Conservation (phyloP, 92 coral and sea anemone species). For the Epizoanthus illoricatus region DNA sequence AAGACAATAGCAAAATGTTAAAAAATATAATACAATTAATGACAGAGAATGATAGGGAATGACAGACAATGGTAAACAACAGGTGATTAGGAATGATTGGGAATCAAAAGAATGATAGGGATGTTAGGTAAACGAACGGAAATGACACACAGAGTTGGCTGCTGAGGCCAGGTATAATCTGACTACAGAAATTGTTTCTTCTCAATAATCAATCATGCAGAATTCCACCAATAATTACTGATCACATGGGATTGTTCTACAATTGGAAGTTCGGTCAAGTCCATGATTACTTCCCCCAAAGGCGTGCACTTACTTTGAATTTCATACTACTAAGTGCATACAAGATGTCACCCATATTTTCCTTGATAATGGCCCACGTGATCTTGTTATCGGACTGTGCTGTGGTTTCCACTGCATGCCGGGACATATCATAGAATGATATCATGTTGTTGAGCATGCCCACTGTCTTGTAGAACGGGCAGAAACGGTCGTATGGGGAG, state of each 20-base stretch:
- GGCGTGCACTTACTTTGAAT: conserved; percentile 75
- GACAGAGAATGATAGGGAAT: too few relatives aligned
- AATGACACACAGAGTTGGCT: too few relatives aligned
- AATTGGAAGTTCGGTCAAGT: too few relatives aligned
- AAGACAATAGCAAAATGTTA: not conserved
- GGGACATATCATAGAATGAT: conserved; percentile 92
- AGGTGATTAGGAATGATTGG: too few relatives aligned
- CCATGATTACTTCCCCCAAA: not conserved
- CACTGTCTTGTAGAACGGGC: conserved; percentile 97
- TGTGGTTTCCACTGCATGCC: conserved; percentile 94
- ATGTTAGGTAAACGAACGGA: too few relatives aligned
- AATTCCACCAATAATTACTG: not conserved
- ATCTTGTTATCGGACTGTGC: conserved; percentile 98
- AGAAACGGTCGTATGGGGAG: conserved; percentile 93
- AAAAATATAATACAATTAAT: not conserved
- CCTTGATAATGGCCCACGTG: conserved; percentile 96
- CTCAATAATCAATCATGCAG: too few relatives aligned
- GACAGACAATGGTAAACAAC: too few relatives aligned
- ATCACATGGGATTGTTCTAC: not conserved
- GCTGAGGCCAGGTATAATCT: too few relatives aligned
- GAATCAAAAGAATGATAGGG: too few relatives aligned
- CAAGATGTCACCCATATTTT: conserved; percentile 88
- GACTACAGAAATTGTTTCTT: too few relatives aligned
- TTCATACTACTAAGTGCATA: conserved; percentile 93
- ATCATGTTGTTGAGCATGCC: conserved; percentile 94